These are phyloP conservation scores for Caenorhabditis zanzibari DNA, from an alignment of 2,888 invertebrate species.

Conservation along the genomic window DNA sequence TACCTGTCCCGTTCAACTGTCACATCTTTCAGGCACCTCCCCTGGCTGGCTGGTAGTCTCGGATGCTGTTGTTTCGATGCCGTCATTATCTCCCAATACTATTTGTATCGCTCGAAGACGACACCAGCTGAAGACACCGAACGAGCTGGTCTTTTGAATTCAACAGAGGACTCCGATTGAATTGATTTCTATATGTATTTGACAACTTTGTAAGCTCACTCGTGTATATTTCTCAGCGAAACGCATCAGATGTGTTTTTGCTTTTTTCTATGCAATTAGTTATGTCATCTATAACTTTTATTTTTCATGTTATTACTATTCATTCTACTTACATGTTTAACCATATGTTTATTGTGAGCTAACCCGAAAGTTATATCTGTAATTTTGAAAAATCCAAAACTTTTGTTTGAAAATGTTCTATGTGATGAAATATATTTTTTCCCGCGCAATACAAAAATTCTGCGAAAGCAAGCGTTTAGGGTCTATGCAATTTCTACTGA, in stretches of 20 bases:
- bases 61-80: conserved; percentile 84
- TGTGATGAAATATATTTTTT: conserved; percentile 19
- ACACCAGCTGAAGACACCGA: conserved; percentile 39
- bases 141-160: conserved; percentile 56
- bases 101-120: conserved; percentile 73
- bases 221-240: background rate
- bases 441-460: background rate
- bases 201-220: background rate
- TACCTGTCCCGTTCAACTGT: no score
- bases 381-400: conserved; percentile 13
- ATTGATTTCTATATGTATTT: background rate
- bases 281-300: no score
- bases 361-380: conserved; percentile 20
- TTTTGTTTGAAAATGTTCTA: conserved; percentile 3
- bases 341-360: background rate
- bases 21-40: conserved; percentile 84
- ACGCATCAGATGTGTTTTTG: background rate
- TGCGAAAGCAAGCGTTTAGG: background rate
- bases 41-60: conserved; percentile 85
- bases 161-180: conserved; percentile 37
- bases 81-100: conserved; percentile 84
- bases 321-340: conserved; percentile 21
- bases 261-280: background rate
- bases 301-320: conserved; percentile 8
- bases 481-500: background rate